Conservation (phyloP, 2,797 vertebrate genomes). For the Lepidocolaptes lacrymiger region DNA sequence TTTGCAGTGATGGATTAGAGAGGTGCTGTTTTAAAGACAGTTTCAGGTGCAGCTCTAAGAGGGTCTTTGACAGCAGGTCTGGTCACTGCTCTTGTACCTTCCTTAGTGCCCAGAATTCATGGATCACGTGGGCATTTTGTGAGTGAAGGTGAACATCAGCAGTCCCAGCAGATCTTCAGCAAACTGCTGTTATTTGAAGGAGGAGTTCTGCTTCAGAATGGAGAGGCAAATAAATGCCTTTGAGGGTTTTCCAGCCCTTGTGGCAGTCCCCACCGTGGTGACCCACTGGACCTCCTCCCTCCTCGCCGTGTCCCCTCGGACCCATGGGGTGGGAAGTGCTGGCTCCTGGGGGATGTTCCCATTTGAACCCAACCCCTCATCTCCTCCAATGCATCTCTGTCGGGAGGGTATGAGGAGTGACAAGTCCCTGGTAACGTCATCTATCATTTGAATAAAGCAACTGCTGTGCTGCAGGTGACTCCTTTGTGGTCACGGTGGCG, state of each 20-base stretch:
- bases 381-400: background rate
- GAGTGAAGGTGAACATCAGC: background rate
- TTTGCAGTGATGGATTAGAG: conserved; percentile 53
- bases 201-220: background rate
- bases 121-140: background rate
- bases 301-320: background rate
- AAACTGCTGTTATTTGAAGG: conserved; percentile 6
- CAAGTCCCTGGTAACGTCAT: conserved; percentile 21
- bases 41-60: conserved; percentile 15
- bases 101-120: background rate
- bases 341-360: background rate
- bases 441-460: conserved; percentile 72
- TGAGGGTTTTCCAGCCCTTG: background rate
- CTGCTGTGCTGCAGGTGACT: conserved; percentile 83
- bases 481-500: conserved; percentile 61
- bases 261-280: background rate
- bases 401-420: conserved; percentile 51
- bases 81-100: background rate
- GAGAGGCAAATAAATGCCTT: background rate
- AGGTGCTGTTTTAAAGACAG: conserved; percentile 37
- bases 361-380: background rate
- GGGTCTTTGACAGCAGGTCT: background rate
- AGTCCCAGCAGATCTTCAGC: background rate
- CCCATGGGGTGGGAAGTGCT: background rate
- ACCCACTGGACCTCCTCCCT: background rate